These are phyloP conservation scores for Adelosebastes latens DNA, from an alignment of 2,797 vertebrate species.

Conservation along the genomic window DNA sequence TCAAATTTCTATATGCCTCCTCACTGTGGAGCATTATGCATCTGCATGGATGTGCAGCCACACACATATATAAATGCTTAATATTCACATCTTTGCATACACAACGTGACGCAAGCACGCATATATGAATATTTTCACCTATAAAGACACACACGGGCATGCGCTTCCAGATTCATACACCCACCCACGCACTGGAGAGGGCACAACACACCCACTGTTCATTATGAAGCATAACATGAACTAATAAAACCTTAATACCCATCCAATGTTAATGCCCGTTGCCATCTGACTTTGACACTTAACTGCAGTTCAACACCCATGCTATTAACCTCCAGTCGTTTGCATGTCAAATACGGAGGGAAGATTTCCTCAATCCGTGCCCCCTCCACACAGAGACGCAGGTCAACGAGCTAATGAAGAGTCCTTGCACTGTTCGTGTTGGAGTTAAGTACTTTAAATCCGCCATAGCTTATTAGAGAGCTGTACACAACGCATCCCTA, in stretches of 20 bases:
- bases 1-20: constrained; percentile 44
- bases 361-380: constrained; percentile 12
- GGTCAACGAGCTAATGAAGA: constrained; percentile 70
- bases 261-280: constrained; percentile 31
- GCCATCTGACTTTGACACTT: constrained; percentile 49
- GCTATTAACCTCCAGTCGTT: constrained; percentile 58
- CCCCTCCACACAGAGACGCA: constrained; percentile 29
- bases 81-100: constrained; percentile 9
- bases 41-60: constrained; percentile 10
- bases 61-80: neutral
- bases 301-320: constrained; percentile 46
- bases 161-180: neutral
- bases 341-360: constrained; percentile 47
- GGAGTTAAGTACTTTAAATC: constrained; percentile 57
- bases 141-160: neutral
- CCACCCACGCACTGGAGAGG: neutral
- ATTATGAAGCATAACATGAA: constrained; percentile 33
- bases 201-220: constrained; percentile 1
- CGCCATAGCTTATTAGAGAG: constrained; percentile 46
- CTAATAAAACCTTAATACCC: constrained; percentile 46
- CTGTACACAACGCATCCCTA: constrained; percentile 28
- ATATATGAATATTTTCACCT: neutral
- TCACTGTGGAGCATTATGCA: constrained; percentile 20
- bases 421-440: constrained; percentile 19
- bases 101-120: neutral